These are phyloP conservation scores for Pseudomyrmex pallidus DNA, from an alignment of 1,140 invertebrate species.

Conservation along the genomic window DNA sequence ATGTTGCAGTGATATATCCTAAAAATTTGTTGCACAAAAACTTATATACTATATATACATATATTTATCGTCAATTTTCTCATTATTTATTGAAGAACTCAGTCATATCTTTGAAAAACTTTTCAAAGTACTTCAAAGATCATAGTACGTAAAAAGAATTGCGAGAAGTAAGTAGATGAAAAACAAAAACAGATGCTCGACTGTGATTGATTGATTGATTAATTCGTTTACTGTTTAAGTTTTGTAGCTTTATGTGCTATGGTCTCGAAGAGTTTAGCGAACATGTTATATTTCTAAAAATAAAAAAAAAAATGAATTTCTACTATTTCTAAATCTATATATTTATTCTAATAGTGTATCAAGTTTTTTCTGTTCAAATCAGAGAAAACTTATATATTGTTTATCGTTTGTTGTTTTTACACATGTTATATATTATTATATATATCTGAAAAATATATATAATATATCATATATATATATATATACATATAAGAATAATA, in stretches of 20 bases:
- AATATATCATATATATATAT: slow-evolving; percentile 34
- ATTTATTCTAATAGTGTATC: slow-evolving; percentile 38
- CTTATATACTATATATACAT: background rate
- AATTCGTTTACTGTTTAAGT: slow-evolving; percentile 37
- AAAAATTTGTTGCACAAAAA: slow-evolving; percentile 71
- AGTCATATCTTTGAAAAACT: slow-evolving; percentile 65
- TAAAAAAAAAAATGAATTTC: slow-evolving; percentile 32
- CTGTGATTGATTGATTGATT: slow-evolving; percentile 53
- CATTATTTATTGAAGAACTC: slow-evolving; percentile 66
- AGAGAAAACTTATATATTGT: slow-evolving; percentile 14
- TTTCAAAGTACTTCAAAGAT: slow-evolving; percentile 34
- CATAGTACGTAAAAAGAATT: slow-evolving; percentile 22
- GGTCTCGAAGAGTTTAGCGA: background rate
- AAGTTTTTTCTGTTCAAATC: slow-evolving; percentile 4
- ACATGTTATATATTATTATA: background rate
- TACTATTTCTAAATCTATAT: slow-evolving; percentile 41
- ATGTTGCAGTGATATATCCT: slow-evolving; percentile 72
- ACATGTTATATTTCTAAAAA: slow-evolving; percentile 21
- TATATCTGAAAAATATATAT: slow-evolving; percentile 44
- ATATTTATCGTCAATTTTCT: slow-evolving; percentile 67
- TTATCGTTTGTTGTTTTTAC: slow-evolving; percentile 23
- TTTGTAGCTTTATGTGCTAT: slow-evolving; percentile 21
- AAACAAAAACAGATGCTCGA: background rate
- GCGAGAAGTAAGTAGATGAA: background rate
- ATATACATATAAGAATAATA: slow-evolving; percentile 42